phyloP scores from a whole-genome alignment of 1,140 invertebrate species.

The Sminthurinus signatus region DNA sequence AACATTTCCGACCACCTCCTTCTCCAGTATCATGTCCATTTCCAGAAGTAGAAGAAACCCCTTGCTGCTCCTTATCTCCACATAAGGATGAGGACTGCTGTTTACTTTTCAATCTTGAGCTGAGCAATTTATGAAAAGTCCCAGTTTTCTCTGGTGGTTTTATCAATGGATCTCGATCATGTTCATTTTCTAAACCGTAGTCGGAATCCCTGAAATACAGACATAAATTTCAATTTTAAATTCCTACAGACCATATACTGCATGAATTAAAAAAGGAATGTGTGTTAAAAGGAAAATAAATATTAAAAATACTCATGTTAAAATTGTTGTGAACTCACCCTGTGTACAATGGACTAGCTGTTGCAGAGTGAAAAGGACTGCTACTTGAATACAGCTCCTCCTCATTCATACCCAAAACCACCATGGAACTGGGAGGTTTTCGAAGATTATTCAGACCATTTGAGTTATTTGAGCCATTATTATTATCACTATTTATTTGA shows the following conservation, averaged over 20 bases:
- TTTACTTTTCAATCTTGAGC: not conserved
- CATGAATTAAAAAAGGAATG: no score
- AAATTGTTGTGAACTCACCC: not conserved
- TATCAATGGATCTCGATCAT: slow-evolving; percentile 33
- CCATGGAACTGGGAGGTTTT: slow-evolving; percentile 9
- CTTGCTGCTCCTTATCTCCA: no score
- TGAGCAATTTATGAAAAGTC: slow-evolving; percentile 22
- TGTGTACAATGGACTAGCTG: no score
- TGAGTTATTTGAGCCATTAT: no score
- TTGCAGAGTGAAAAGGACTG: slow-evolving; percentile 37
- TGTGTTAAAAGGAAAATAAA: no score
- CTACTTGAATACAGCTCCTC: slow-evolving; percentile 29
- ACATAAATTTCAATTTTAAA: no score
- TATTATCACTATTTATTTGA: no score
- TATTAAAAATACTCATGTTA: not conserved
- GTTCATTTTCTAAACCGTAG: slow-evolving; percentile 23
- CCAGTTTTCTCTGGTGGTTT: slow-evolving; percentile 25
- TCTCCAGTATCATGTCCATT: not conserved
- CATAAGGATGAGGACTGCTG: not conserved
- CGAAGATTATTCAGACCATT: no score
- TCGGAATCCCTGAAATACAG: no score
- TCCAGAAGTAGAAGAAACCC: no score
- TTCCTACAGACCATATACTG: no score
- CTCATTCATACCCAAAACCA: slow-evolving; percentile 18
- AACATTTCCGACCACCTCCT: slow-evolving; percentile 10